phyloP scores from a whole-genome alignment of 2,888 invertebrate genomes.

The Macropis europaea region DNA sequence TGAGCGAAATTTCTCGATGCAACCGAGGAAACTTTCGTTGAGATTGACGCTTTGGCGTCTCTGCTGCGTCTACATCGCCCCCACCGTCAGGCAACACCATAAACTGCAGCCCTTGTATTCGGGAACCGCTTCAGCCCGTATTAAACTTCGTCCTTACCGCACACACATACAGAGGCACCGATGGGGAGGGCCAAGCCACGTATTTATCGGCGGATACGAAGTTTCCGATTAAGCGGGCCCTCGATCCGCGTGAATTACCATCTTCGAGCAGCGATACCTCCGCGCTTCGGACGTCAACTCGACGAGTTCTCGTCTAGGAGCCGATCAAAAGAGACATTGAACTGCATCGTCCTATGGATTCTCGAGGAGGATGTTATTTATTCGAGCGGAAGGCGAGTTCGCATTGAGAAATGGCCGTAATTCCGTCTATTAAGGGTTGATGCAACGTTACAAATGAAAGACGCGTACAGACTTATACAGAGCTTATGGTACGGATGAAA shows the following conservation, averaged over 20 bases:
- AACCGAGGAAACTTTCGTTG: constrained; percentile 50
- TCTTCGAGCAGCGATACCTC: not conserved
- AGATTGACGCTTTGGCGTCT: constrained; percentile 56
- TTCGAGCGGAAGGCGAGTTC: not conserved
- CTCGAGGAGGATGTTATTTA: not conserved
- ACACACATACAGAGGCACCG: too few species aligned
- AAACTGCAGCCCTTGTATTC: constrained; percentile 47
- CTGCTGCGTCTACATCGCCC: constrained; percentile 19
- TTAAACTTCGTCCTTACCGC: constrained; percentile 49
- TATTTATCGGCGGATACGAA: constrained; percentile 28
- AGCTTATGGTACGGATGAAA: too few species aligned
- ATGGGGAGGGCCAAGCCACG: not conserved
- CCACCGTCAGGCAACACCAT: constrained; percentile 16
- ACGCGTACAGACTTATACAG: too few species aligned
- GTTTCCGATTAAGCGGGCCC: constrained; percentile 25
- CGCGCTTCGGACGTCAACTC: not conserved
- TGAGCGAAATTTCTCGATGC: constrained; percentile 55
- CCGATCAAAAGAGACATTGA: not conserved
- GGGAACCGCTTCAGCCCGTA: constrained; percentile 26
- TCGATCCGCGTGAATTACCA: constrained; percentile 18
- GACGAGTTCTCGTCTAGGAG: not conserved
- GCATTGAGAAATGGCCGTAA: not conserved
- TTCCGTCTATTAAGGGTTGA: too few species aligned
- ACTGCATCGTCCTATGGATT: not conserved
- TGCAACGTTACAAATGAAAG: too few species aligned